Conservation (phyloP, 2,113 vertebrate species). For the Spea multiplicata region DNA sequence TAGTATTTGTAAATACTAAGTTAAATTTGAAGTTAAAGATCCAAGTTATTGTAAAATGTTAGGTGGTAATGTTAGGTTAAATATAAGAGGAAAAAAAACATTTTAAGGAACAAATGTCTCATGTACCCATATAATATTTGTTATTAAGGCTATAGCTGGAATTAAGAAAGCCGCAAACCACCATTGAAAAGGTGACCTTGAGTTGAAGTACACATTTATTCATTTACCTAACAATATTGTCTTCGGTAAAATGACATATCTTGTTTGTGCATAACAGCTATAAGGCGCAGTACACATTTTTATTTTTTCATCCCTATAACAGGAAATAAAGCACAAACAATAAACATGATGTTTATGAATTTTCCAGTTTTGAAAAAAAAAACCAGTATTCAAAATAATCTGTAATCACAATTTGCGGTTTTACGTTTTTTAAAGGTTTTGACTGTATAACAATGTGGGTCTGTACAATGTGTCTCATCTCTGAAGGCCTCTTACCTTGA, state of each 20-base stretch:
- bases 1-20: too few relatives aligned
- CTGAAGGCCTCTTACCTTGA: too few relatives aligned
- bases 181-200: conserved; percentile 31
- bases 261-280: conserved; percentile 18
- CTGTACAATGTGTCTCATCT: too few relatives aligned
- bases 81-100: too few relatives aligned
- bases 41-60: too few relatives aligned
- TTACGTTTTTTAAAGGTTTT: neutral
- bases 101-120: too few relatives aligned
- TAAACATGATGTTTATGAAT: neutral
- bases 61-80: too few relatives aligned
- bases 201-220: conserved; percentile 20
- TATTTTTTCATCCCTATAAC: conserved; percentile 13
- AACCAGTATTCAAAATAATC: conserved; percentile 14
- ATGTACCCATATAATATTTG: too few relatives aligned
- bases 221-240: conserved; percentile 22
- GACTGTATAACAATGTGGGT: conserved; percentile 4
- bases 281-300: conserved; percentile 16
- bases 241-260: conserved; percentile 20
- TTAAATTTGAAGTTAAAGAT: too few relatives aligned
- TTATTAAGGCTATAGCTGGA: neutral
- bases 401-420: neutral
- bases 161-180: conserved; percentile 3
- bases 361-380: neutral
- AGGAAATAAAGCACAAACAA: neutral